A percentile compares a stretch with the other conserved stretches of the same genome.
Evolutionary conservation across 2,113 vertebrate species (phyloP).

Genomic region (Dolichallabes microphthalmus): DNA sequence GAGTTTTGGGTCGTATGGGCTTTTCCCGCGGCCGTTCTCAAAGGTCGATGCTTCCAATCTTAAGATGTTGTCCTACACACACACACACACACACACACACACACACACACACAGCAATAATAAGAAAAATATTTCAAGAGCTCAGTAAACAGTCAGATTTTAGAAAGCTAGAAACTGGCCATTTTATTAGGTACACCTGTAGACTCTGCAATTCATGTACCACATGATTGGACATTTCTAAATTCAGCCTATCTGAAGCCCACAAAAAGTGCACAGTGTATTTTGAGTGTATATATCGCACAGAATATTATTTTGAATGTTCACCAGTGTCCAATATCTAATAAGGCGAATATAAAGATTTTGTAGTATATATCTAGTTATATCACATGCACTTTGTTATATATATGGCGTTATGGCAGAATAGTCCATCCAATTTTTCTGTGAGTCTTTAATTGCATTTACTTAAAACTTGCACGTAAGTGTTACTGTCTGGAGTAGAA

Average conservation of each 20-base stretch:
- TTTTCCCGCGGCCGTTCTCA: constrained; percentile 95
- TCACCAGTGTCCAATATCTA: neutral
- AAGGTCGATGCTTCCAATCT: constrained; percentile 81
- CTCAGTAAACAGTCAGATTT: neutral
- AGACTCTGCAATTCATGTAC: neutral
- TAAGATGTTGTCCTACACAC: constrained; percentile 86
- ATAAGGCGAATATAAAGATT: neutral
- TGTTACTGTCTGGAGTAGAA: neutral
- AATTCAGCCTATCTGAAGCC: neutral
- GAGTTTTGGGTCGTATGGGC: constrained; percentile 94
- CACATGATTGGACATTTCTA: neutral
- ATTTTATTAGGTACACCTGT: neutral
- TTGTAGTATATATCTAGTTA: neutral
- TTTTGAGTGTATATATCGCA: neutral
- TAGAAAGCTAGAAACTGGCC: neutral
- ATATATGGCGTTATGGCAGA: neutral
- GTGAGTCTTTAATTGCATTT: neutral
- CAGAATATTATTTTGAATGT: neutral
- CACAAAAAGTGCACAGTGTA: neutral
- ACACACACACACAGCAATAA: constrained; percentile 18
- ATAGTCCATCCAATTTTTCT: neutral
- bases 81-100: constrained; percentile 29
- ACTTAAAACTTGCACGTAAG: neutral
- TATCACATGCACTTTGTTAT: too few species aligned
- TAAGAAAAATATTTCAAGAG: neutral